phyloP scores from a whole-genome alignment of 2,113 vertebrate species.

The Pituophis catenifer region DNA sequence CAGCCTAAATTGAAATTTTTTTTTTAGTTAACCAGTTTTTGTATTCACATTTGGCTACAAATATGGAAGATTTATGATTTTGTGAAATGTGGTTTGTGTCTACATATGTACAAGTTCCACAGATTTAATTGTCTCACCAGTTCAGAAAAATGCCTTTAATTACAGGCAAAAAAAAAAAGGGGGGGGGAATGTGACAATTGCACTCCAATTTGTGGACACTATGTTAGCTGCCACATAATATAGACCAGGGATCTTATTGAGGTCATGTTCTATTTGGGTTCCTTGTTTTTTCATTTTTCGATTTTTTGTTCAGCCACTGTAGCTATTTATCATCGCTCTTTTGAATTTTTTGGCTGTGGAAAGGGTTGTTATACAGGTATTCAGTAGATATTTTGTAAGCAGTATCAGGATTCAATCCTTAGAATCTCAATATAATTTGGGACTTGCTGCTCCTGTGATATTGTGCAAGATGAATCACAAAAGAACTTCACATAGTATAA shows the following conservation, averaged over 20 bases:
- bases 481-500: not conserved
- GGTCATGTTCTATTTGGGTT: not conserved
- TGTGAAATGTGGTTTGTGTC: not conserved
- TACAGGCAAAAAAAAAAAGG: not conserved
- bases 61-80: not conserved
- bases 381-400: not conserved
- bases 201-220: not conserved
- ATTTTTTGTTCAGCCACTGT: not conserved
- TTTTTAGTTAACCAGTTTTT: not conserved
- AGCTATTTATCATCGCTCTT: not conserved
- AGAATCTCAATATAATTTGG: not conserved
- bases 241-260: not conserved
- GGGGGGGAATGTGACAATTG: not conserved
- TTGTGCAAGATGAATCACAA: not conserved
- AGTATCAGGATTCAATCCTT: not conserved
- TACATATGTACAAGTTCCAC: not conserved
- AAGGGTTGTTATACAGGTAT: not conserved
- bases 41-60: constrained; percentile 15
- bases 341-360: not conserved
- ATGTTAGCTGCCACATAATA: not conserved
- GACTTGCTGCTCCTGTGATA: not conserved
- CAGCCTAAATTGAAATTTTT: not conserved
- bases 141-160: not conserved
- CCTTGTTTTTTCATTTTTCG: not conserved
- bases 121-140: not conserved